Evolutionary conservation across 2,888 invertebrate species (phyloP).

Genomic region (Epinotia brunnichana): DNA sequence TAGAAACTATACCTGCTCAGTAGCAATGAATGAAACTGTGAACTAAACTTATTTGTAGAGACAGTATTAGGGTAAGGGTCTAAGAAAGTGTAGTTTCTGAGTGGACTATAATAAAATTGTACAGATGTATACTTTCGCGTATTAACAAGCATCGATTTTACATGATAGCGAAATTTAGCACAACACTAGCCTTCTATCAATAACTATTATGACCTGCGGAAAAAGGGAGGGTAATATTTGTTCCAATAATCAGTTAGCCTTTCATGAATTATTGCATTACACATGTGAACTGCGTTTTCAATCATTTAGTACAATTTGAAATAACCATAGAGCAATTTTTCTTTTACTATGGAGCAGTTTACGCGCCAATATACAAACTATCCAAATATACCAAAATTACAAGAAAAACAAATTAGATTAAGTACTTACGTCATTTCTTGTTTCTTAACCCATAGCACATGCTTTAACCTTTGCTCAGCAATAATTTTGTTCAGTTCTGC

Average conservation of each 20-base stretch:
- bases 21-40: too few relatives aligned
- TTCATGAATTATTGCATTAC: background rate
- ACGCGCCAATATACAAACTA: slow-evolving; percentile 8
- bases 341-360: background rate
- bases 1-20: too few relatives aligned
- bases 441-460: slow-evolving; percentile 75
- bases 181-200: background rate
- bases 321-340: background rate
- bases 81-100: too few relatives aligned
- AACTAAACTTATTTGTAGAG: too few relatives aligned
- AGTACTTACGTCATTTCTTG: slow-evolving; percentile 75
- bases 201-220: background rate
- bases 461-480: slow-evolving; percentile 84
- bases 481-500: slow-evolving; percentile 85
- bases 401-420: background rate
- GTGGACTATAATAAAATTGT: too few relatives aligned
- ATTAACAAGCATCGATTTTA: background rate
- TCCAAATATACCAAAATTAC: background rate
- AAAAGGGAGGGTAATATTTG: background rate
- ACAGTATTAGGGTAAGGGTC: too few relatives aligned
- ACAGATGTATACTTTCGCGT: too few relatives aligned
- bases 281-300: too few relatives aligned
- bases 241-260: background rate
- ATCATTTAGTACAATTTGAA: background rate
- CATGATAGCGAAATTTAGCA: background rate